Conservation (phyloP, 2,113 vertebrate genomes). For the Copsychus sechellarum region DNA sequence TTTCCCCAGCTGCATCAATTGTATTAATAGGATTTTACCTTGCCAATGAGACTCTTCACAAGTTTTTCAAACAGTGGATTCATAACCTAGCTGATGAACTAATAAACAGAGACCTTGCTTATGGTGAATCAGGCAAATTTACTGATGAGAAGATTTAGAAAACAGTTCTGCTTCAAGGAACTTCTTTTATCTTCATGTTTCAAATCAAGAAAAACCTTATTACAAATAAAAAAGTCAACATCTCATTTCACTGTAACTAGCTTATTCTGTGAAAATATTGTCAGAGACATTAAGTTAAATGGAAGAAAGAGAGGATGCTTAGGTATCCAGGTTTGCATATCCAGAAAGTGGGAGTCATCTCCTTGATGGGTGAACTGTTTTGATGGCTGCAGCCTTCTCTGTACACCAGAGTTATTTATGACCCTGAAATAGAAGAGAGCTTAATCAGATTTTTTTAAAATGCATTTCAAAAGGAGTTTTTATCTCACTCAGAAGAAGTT, state of each 20-base stretch:
- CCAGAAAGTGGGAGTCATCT: not conserved
- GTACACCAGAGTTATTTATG: not conserved
- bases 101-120: not conserved
- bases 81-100: not conserved
- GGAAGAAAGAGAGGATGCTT: not conserved
- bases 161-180: not conserved
- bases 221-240: not conserved
- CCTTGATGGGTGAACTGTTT: not conserved
- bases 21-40: not conserved
- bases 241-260: not conserved
- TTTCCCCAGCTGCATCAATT: not conserved
- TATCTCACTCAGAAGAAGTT: not conserved
- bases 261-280: not conserved
- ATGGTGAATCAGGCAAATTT: not conserved
- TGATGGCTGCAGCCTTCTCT: not conserved
- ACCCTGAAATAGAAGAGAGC: not conserved
- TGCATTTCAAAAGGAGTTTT: not conserved
- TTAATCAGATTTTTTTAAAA: not conserved
- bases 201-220: not conserved
- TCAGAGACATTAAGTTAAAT: not conserved
- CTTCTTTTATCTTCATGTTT: not conserved
- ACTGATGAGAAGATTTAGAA: not conserved
- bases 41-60: not conserved
- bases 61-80: not conserved
- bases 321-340: not conserved